These are phyloP conservation scores for Prorops nasuta DNA, from an alignment of 1,140 invertebrate genomes.

Conservation along the genomic window DNA sequence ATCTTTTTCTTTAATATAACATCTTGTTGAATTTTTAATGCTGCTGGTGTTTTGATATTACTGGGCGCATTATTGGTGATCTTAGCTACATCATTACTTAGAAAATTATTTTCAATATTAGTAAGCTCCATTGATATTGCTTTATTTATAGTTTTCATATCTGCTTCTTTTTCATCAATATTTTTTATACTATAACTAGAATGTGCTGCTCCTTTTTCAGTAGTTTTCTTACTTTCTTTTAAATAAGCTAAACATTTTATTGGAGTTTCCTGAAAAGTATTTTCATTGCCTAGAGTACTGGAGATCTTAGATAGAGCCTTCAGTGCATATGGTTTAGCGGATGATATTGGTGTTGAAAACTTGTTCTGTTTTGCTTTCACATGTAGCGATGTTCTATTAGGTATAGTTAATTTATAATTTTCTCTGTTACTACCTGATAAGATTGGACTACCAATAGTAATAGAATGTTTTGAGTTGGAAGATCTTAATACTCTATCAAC, in stretches of 20 bases:
- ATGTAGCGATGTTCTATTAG: not conserved
- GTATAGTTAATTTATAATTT: not conserved
- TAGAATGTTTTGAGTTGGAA: not conserved
- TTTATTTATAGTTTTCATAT: constrained; percentile 4
- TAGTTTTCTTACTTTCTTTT: not conserved
- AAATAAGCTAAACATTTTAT: not conserved
- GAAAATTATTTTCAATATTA: constrained; percentile 5
- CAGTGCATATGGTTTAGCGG: no score
- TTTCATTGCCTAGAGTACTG: no score
- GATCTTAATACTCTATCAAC: not conserved
- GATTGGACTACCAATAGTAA: constrained; percentile 11
- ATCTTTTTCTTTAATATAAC: not conserved
- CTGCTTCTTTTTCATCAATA: not conserved
- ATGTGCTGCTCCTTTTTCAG: not conserved
- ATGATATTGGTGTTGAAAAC: no score
- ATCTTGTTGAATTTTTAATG: not conserved
- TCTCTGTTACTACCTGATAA: constrained; percentile 13
- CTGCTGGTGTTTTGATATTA: not conserved
- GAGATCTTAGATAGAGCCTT: no score
- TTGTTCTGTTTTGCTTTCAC: no score
- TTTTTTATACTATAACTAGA: not conserved
- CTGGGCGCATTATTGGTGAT: not conserved
- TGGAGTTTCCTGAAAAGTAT: not conserved
- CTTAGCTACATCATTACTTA: not conserved
- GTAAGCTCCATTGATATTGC: constrained; percentile 20